A percentile compares a stretch with the other conserved stretches of the same genome.
These are phyloP conservation scores for Chloroceryle inda DNA, from an alignment of 2,797 vertebrate genomes.

Conservation along the genomic window DNA sequence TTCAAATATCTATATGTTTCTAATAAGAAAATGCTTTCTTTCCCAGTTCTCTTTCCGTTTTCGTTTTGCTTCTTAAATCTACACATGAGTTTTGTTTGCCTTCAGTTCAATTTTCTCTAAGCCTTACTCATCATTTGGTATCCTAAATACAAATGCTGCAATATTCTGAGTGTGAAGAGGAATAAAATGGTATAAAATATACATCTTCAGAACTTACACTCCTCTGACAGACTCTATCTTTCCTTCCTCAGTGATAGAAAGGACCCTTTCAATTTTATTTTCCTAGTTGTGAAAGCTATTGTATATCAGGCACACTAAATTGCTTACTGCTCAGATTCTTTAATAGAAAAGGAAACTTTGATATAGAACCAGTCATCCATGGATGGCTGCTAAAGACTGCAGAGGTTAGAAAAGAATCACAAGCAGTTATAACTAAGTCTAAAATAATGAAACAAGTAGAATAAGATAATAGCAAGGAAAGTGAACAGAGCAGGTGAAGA, in stretches of 20 bases:
- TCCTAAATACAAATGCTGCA: conserved; percentile 24
- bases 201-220: not conserved
- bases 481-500: not conserved
- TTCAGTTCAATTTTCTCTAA: not conserved
- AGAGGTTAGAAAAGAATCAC: not conserved
- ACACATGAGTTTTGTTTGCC: not conserved
- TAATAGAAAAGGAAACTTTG: conserved; percentile 39
- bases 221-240: not conserved
- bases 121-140: not conserved
- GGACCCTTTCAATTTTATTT: conserved; percentile 29
- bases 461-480: not conserved
- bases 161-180: not conserved
- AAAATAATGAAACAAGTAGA: conserved; percentile 12
- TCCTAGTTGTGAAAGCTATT: not conserved
- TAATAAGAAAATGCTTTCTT: not conserved
- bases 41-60: not conserved
- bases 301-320: conserved; percentile 25
- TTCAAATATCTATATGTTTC: not conserved
- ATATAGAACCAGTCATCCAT: not conserved
- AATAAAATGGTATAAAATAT: conserved; percentile 19
- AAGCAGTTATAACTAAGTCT: not conserved
- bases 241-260: not conserved
- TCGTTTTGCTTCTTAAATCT: not conserved
- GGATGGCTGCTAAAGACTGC: not conserved
- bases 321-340: not conserved